These are phyloP conservation scores for Aphelinus atriplicis DNA, from an alignment of 1,140 invertebrate genomes.

Conservation along the genomic window DNA sequence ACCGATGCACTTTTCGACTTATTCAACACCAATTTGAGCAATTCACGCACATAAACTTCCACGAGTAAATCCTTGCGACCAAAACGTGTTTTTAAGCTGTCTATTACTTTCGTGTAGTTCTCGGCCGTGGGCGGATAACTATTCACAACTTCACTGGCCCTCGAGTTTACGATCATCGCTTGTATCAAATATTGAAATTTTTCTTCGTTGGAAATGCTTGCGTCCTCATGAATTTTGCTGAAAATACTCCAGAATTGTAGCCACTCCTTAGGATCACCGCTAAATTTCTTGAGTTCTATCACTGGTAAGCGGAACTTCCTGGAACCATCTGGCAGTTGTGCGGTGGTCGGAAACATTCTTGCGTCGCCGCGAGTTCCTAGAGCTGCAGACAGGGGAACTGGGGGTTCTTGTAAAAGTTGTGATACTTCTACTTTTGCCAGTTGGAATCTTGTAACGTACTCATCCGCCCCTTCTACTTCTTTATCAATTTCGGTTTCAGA, in stretches of 20 bases:
- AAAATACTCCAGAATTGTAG: slow-evolving; percentile 57
- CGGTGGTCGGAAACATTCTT: too few species aligned
- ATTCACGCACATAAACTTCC: slow-evolving; percentile 48
- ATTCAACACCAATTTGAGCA: slow-evolving; percentile 42
- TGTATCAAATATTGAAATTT: slow-evolving; percentile 51
- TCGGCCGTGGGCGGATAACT: slow-evolving; percentile 34
- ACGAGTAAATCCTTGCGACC: slow-evolving; percentile 46
- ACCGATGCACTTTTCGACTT: slow-evolving; percentile 15
- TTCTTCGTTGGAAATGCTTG: slow-evolving; percentile 42
- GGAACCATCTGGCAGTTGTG: too few species aligned
- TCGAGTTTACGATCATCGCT: slow-evolving; percentile 29
- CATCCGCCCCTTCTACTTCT: too few species aligned
- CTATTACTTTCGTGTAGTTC: slow-evolving; percentile 40
- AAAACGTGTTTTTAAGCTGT: slow-evolving; percentile 37
- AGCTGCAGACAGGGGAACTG: too few species aligned
- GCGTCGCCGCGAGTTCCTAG: too few species aligned
- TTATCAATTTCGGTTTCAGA: too few species aligned
- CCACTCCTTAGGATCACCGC: slow-evolving; percentile 53
- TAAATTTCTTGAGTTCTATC: slow-evolving; percentile 52
- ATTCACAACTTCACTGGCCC: slow-evolving; percentile 37
- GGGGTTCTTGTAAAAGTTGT: too few species aligned
- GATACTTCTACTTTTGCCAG: too few species aligned
- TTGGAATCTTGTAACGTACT: too few species aligned
- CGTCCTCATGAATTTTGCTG: slow-evolving; percentile 54
- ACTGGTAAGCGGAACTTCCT: slow-evolving; percentile 41